Base-by-base conservation (phyloP, 2,888 invertebrate species). In the Falcaria lacertinaria region DNA sequence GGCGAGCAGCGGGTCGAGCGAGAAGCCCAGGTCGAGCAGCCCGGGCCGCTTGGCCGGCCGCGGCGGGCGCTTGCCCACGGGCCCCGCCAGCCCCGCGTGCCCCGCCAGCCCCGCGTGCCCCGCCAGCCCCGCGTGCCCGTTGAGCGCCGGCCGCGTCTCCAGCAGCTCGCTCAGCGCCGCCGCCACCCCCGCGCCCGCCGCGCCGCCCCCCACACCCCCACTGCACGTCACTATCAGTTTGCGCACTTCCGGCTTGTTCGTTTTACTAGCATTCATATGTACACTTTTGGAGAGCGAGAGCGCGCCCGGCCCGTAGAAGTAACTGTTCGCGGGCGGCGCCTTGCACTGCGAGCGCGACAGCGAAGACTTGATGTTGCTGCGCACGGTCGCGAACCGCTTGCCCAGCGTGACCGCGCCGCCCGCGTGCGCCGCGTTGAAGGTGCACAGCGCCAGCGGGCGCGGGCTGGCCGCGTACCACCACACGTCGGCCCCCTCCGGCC, bases 381-480 rank as follows among this genome's bases (percentile, higher is more conserved):
- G 80, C 25, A 90, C 89, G 33, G 88, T 85, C 39, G 90, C 89
- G 59, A 86, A 84, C 52, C 77, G 76, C 52, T 87, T 88, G 37
- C 91, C 90, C 54, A 92, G 64, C 2, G 91, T 81, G 36, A 91
- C 76, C 7, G 91, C 90, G 51, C 90, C 87, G 38, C 91, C 92
- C 34, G 91, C 85, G 64, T 91, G 91, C 15, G 90, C 80, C 36
- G 91, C 84, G 60, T 91, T 90, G 63, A 87, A 91, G 5, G 91
- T 90, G 60, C 91, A 90, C 39, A 91, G 69, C 25, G 90, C 88
- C 8, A 93, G 89, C 8, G 92, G 91, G 48, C 93, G 91, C 47
- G 92, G 91, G 46, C 91, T 90, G 15, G 90, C 67, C 49, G 89
- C 71, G 66, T 91, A 91, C 82, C 90, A 83, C 53, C 83, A 87